A percentile compares a stretch with the other conserved stretches of the same genome.
These are phyloP conservation scores for Podilymbus podiceps DNA, from an alignment of 2,113 vertebrate species.

Conservation along the genomic window DNA sequence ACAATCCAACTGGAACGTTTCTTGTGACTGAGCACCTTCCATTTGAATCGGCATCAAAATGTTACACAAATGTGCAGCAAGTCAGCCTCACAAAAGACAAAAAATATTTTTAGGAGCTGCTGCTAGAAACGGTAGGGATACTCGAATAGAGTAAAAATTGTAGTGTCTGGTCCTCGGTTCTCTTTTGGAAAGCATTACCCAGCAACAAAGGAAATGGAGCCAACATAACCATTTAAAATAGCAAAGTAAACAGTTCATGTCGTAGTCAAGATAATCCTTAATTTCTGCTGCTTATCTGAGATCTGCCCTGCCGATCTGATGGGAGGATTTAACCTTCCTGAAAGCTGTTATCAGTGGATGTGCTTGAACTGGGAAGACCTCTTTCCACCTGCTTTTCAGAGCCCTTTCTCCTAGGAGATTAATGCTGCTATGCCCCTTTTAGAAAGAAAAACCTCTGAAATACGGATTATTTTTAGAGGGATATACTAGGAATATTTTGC, in stretches of 20 bases:
- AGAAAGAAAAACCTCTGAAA: conserved; percentile 16
- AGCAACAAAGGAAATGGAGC: conserved; percentile 14
- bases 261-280: conserved; percentile 62
- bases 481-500: neutral
- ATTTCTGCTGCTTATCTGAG: conserved; percentile 60
- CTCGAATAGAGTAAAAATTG: neutral
- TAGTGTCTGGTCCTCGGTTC: neutral
- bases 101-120: neutral
- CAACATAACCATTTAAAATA: conserved; percentile 44
- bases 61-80: neutral
- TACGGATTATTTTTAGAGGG: neutral
- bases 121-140: neutral
- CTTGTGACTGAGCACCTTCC: neutral
- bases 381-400: conserved; percentile 47
- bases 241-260: conserved; percentile 57
- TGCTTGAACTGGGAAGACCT: conserved; percentile 56
- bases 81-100: neutral
- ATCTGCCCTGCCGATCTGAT: conserved; percentile 36
- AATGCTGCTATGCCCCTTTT: neutral
- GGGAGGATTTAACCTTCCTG: conserved; percentile 60
- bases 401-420: conserved; percentile 26
- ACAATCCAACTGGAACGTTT: neutral
- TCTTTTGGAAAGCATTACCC: conserved; percentile 22
- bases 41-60: neutral
- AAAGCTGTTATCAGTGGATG: conserved; percentile 28